Base-by-base conservation (phyloP, 2,888 invertebrate species). In the Macrophya alboannulata region DNA sequence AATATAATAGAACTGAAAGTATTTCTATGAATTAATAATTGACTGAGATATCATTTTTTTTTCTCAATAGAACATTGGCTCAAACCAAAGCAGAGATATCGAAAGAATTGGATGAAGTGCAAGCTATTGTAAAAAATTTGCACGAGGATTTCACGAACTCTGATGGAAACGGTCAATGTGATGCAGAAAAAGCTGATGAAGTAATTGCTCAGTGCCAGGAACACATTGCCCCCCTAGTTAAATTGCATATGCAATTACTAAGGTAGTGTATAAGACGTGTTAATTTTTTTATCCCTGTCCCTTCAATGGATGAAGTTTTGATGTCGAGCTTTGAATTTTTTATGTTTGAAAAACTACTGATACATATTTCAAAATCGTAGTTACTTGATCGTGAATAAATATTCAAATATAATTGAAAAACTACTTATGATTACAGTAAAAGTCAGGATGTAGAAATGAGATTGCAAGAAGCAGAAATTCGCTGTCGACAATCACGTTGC, bases 381-480 rank as follows among this genome's bases (percentile, higher is more conserved):
- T 72, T 21, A 31, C 6, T 74, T 43, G 74, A 74, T 74, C 9
- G 43, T 10, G 12, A 31, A 72, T 84, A 55, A 62, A 65, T 45
- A 15, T 51, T 21, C 31, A 48, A 71, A 85, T 48, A 84, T 17
- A 15, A 84, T 79, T 65, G 62, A 59, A 87, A 71, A 9, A 48
- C 31, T 45, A 40, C 45, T n/a, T 45, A 74, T 45, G 25, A 37
- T 82, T 86, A 17, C 84, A 90, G 89, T 51, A 84, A 89, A 25
- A 90, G 88, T 45, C 89, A 89, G 17, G 17, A 40, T 6, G 21
- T 82, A 25, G 86, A 88, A 82, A 51, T 85, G 0, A 86, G 87
- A 65, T 81, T 87, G 12, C 86, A 88, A n/a, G 85, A 87, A 74
- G 40, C 65, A 5, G 83, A 87, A 84, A 48, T 74, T 17, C 87